Evolutionary conservation across 1,140 invertebrate species (phyloP), one percentile per base, ranked within the genome.

Genomic region (Trissolcus basalis): DNA sequence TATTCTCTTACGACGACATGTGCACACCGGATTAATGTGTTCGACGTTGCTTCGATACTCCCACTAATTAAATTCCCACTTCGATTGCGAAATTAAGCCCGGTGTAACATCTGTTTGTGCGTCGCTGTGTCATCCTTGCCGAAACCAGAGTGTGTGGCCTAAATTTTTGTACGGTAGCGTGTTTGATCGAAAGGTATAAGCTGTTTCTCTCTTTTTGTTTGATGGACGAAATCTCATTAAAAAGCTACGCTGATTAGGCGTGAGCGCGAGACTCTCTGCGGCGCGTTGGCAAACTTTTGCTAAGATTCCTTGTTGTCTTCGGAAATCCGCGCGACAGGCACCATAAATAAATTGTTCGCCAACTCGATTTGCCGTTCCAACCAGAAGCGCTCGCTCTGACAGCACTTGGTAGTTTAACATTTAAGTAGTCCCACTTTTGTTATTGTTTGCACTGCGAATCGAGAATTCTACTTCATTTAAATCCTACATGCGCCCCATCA

Each of bases 41-140:
- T 56, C 44, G 44, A 47, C 50, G 47, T 11, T 43, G 50, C 39
- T 56, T 36, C 55, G 76, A 77, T 76, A 58, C 35, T 49, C 45
- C 19, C 47, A 43, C 78, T 81, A 81, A 82, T 81, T 81, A 79
- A 81, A 81, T 72, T 51, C 36, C 11, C 68, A 44, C 43, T 63
- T 56, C 36, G 45, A 51, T 71, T 54, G 13, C 55, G 44, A 61
- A 70, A 54, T 70, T 7, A 35, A 41, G 15, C 43, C 13, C 39
- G 43, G 36, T 35, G 51, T n/a, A 44, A 56, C 58, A 71, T 15
- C 58, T 63, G 59, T 36, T 70, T 60, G 16, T 7, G 3, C 9
- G 10, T 50, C 9, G 35, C 12, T 11, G 36, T 19, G 39, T 39
- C 35, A 65, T 55, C 36, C 32, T 55, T 41, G 61, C 50, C 14